phyloP scores from a whole-genome alignment of 2,888 invertebrate genomes.

The Strigamia crassipes region DNA sequence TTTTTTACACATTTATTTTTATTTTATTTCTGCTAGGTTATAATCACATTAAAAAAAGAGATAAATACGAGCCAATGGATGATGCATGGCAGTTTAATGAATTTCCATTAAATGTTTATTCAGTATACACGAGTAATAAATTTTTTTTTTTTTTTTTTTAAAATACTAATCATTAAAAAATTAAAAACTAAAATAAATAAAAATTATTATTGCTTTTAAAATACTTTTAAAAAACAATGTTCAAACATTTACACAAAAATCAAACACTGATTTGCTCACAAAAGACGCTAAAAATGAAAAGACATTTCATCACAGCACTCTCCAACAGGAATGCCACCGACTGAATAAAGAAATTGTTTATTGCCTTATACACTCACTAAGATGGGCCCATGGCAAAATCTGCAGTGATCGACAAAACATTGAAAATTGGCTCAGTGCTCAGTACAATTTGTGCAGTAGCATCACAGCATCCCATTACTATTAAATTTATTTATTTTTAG shows the following conservation, averaged over 20 bases:
- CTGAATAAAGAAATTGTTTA: constrained; percentile 39
- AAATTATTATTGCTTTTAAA: background rate
- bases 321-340: constrained; percentile 27
- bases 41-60: background rate
- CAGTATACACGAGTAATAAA: constrained; percentile 18
- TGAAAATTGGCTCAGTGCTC: background rate
- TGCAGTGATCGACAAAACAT: constrained; percentile 25
- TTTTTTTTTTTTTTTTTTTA: constrained; percentile 1
- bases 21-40: background rate
- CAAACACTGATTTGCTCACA: background rate
- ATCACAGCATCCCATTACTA: constrained; percentile 23
- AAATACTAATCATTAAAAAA: background rate
- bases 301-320: constrained; percentile 34
- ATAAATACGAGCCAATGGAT: constrained; percentile 1
- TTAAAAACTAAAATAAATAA: background rate
- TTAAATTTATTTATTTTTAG: background rate
- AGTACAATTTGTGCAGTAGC: constrained; percentile 17
- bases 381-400: constrained; percentile 23
- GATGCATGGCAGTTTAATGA: constrained; percentile 24
- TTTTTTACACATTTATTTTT: background rate
- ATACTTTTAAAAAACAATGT: background rate
- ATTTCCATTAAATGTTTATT: background rate
- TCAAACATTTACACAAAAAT: background rate
- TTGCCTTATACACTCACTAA: constrained; percentile 45
- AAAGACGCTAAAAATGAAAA: background rate